Evolutionary conservation across 2,113 vertebrate species (phyloP).

Genomic region (Conger conger): DNA sequence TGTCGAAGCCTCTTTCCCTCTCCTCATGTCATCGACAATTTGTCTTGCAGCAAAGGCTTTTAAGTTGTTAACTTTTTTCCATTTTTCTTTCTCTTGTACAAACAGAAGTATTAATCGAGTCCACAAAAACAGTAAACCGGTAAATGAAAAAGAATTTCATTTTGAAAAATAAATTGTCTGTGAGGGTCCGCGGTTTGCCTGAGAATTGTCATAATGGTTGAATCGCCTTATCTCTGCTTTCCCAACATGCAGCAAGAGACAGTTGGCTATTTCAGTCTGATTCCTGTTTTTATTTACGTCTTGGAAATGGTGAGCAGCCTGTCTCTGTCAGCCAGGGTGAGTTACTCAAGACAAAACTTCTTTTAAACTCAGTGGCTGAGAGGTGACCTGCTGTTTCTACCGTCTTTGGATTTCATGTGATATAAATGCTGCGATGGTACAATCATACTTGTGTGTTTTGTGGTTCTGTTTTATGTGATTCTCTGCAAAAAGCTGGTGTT

Average conservation of each 20-base stretch:
- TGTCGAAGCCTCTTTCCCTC: neutral
- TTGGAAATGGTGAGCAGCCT: neutral
- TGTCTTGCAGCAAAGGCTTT: conserved; percentile 1
- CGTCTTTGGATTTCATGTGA: neutral
- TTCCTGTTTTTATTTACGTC: neutral
- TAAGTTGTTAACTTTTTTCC: neutral
- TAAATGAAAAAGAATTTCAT: neutral
- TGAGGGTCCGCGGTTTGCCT: neutral
- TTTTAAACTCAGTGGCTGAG: neutral
- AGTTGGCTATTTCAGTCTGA: neutral
- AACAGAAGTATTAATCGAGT: conserved; percentile 8
- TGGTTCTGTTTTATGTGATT: neutral
- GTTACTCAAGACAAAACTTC: neutral
- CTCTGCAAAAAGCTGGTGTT: neutral
- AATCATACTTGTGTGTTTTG: neutral
- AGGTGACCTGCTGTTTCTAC: neutral
- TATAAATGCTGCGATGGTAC: neutral
- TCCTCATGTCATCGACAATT: neutral
- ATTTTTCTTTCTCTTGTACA: neutral
- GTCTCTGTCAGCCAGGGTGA: neutral
- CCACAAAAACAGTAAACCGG: neutral
- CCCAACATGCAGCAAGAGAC: neutral
- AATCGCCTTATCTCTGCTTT: neutral
- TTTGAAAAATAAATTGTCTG: neutral
- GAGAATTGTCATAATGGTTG: neutral